These are phyloP conservation scores for Felis chaus DNA, from an alignment of 2,113 vertebrate species.

Conservation along the genomic window DNA sequence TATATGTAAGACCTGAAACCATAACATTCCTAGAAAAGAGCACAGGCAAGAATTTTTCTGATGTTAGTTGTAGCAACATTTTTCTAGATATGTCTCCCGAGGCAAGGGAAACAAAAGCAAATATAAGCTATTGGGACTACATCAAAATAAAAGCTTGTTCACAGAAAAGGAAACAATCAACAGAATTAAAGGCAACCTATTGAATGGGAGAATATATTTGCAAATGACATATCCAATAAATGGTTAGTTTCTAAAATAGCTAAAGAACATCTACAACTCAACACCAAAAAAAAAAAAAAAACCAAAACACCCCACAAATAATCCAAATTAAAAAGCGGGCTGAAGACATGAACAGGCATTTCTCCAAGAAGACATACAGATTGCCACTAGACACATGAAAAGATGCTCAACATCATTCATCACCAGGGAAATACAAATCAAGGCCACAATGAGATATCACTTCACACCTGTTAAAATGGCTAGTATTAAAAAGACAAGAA, in stretches of 20 bases:
- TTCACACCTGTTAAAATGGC: background rate
- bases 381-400: background rate
- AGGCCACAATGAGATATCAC: background rate
- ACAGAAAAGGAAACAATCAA: background rate
- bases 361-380: background rate
- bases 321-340: background rate
- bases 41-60: too few species aligned
- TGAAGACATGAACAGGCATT: background rate
- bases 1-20: too few species aligned
- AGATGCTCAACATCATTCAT: background rate
- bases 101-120: background rate
- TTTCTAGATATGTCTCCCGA: too few species aligned
- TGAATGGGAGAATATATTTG: background rate
- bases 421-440: background rate
- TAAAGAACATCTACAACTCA: background rate
- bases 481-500: background rate
- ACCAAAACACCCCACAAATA: background rate
- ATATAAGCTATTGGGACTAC: background rate
- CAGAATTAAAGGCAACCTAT: background rate
- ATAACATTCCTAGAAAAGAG: too few species aligned
- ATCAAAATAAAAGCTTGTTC: background rate
- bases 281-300: background rate
- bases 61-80: too few species aligned
- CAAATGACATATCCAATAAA: background rate
- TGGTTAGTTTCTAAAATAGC: background rate